Evolutionary conservation across 2,797 vertebrate genomes (phyloP), one percentile per base, ranked within the genome.

Genomic region (Tenualosa thibaudeaui): DNA sequence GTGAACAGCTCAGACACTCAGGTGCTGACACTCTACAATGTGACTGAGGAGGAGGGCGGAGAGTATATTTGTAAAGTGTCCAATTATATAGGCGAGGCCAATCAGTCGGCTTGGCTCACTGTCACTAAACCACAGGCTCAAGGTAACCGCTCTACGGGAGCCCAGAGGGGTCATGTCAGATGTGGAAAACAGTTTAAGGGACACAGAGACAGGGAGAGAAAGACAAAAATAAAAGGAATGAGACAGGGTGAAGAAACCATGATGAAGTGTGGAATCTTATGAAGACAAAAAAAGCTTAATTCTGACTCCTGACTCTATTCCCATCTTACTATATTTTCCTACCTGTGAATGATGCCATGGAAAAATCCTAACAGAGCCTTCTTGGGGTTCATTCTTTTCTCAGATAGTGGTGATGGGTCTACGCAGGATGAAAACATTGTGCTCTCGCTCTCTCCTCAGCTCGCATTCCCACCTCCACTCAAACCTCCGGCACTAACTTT

Each of bases 21-120:
- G 96, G 97, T 99, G 95, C 97, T 99, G 97, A 97, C 96, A 93
- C 97, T 99, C 95, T 96, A 96, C 96, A 99, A 99, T 98, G 98
- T 99, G 96, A 99, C 98, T 93, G 98, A 98, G 97, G 98, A 97
- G 93, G 97, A 99, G 94, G 97, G 97, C 94, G 98, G 98, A 94
- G 97, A 99, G 93, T 99, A 99, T 99, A 97, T 98, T 94, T 99
- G 98, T 99, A 99, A 99, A 97, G 98, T 99, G 95, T 99, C 98
- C 97, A 99, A 99, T 99, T 99, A 99, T 98, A 99, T 99, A 98
- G 98, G 98, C 93, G 97, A 98, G 94, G 98, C 98, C 96, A 98
- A 96, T 97, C 98, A 99, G 96, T 99, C 98, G 93, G 98, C 98
- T 92, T 99, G 98, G 98, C 97, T 99, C 96, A 98, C 96, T 92